These are phyloP conservation scores for Tetragonisca angustula DNA, from an alignment of 2,888 invertebrate species.

Conservation along the genomic window DNA sequence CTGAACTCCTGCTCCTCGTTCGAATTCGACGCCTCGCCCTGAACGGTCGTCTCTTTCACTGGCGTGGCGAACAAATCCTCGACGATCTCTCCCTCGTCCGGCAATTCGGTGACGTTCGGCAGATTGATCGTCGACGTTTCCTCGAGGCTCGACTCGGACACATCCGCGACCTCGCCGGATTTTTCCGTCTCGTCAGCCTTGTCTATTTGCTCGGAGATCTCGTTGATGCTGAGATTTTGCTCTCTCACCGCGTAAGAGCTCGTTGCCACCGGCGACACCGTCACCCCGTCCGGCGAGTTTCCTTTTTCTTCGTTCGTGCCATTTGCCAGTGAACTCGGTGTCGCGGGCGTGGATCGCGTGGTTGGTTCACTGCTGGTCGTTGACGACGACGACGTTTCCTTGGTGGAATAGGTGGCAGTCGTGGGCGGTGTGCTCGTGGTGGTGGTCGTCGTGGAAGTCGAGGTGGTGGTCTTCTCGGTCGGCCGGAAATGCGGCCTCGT, in stretches of 20 bases:
- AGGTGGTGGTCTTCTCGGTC: constrained; percentile 49
- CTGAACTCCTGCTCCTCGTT: constrained; percentile 77
- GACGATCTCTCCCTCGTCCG: constrained; percentile 16
- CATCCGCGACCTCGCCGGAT: constrained; percentile 23
- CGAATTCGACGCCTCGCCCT: constrained; percentile 49
- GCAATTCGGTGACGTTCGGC: constrained; percentile 23
- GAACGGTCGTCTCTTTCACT: constrained; percentile 53
- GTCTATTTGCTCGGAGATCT: constrained; percentile 74
- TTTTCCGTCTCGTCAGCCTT: constrained; percentile 62
- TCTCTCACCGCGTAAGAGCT: constrained; percentile 71
- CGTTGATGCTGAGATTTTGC: constrained; percentile 80
- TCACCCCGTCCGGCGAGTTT: constrained; percentile 22
- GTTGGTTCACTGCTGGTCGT: constrained; percentile 26
- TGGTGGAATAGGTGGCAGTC: constrained; percentile 56
- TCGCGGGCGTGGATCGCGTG: neutral
- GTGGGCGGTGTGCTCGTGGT: constrained; percentile 71
- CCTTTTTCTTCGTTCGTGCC: neutral
- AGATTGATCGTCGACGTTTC: constrained; percentile 62
- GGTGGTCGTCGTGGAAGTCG: constrained; percentile 58
- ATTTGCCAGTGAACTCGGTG: constrained; percentile 4
- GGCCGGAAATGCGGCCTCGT: constrained; percentile 65
- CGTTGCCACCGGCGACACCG: neutral
- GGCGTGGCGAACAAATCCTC: constrained; percentile 38
- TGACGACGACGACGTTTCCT: constrained; percentile 52
- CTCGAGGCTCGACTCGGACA: constrained; percentile 30